phyloP scores from a whole-genome alignment of 1,140 invertebrate species.

The Brachionus angularis region DNA sequence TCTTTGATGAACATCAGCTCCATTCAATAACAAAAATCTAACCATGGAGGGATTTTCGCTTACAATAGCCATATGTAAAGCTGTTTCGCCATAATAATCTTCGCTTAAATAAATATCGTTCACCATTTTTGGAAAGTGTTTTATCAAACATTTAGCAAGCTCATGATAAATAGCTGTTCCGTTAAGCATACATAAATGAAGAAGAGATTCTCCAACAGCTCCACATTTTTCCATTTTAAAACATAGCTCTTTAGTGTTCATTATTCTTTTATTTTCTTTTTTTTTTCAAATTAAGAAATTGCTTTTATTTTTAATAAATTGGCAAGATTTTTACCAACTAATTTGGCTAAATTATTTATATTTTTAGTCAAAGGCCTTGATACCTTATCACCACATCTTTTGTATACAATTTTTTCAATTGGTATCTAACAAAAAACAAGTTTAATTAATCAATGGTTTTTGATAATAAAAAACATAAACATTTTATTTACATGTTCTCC shows the following conservation, averaged over 20 bases:
- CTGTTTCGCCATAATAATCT: constrained; percentile 77
- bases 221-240: constrained; percentile 88
- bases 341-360: background rate
- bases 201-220: constrained; percentile 86
- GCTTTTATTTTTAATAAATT: background rate
- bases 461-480: background rate
- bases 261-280: background rate
- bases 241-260: constrained; percentile 65
- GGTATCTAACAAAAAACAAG: constrained; percentile 4
- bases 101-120: constrained; percentile 92
- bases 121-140: constrained; percentile 88
- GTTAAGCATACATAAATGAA: constrained; percentile 87
- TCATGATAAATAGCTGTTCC: constrained; percentile 84
- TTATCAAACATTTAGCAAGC: constrained; percentile 80
- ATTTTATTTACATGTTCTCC: constrained; percentile 14
- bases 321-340: constrained; percentile 8
- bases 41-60: constrained; percentile 97
- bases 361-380: background rate
- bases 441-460: background rate
- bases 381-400: background rate
- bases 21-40: constrained; percentile 84
- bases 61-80: constrained; percentile 89
- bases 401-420: constrained; percentile 3
- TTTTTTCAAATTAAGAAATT: background rate
- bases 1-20: constrained; percentile 79